Evolutionary conservation across 1,140 invertebrate genomes (phyloP), one percentile per base, ranked within the genome.

Genomic region (Drosophila bocqueti): DNA sequence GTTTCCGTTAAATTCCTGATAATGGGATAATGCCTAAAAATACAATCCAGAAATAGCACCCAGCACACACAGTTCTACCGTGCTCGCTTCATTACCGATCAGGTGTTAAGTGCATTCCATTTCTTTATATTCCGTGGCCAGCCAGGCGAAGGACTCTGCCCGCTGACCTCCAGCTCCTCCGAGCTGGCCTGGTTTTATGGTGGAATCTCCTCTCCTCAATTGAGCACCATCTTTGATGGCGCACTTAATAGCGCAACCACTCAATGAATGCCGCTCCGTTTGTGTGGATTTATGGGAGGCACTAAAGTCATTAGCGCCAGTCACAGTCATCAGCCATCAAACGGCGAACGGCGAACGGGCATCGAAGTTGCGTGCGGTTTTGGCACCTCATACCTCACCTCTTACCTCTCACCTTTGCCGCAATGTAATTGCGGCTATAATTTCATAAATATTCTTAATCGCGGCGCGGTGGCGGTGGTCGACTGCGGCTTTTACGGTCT

Each of bases 241-340:
- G 81, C 78, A 84, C 81, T 89, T 90, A 84, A 87, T 84, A 83
- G 81, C 85, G 40, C 45, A 71, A 52, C 57, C 77, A 80, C 68
- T 86, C 68, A 81, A 85, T 85, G 82, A 73, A 74, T 80, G 68
- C 58, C 47, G 79, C 66, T 79, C 73, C 57, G 77, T 75, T 87
- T 81, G 68, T 71, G 77, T 76, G 85, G 79, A 89, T 89, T 89
- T 89, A 89, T 89, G 87, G 64, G 82, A 78, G 67, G 75, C 76
- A 85, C 85, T 89, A 89, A 89, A 89, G 67, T 90, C 85, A 89
- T 89, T 89, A 89, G 85, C 86, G 82, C 78, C 84, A 87, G 65
- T 71, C 78, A 75, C 66, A 64, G 81, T 62, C 72, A 61, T 65
- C 69, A 52, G 74, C 69, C 69, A 72, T 72, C 69, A 55, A 69